These are phyloP conservation scores for Tipula lateralis DNA, from an alignment of 2,888 invertebrate species.

Conservation along the genomic window DNA sequence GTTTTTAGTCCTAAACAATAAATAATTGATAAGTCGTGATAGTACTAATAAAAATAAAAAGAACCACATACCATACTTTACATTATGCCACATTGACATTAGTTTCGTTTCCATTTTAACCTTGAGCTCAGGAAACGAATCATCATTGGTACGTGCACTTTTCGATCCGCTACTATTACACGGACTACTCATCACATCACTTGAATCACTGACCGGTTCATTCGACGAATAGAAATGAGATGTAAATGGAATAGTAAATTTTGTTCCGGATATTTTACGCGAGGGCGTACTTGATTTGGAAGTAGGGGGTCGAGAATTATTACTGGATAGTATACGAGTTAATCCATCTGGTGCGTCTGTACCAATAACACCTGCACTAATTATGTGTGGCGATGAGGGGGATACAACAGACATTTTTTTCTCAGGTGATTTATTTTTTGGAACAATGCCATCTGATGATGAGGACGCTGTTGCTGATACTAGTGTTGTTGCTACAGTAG, in stretches of 20 bases:
- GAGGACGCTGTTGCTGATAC: conserved; percentile 33
- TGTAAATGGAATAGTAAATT: conserved; percentile 47
- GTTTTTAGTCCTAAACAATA: not conserved
- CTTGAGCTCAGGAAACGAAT: conserved; percentile 55
- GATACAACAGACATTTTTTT: not conserved
- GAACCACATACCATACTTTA: conserved; percentile 70
- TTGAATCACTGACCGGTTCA: conserved; percentile 34
- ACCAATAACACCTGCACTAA: not conserved
- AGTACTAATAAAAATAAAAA: conserved; percentile 29
- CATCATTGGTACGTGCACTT: conserved; percentile 41
- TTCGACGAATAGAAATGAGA: conserved; percentile 42
- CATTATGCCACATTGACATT: conserved; percentile 86
- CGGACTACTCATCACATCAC: conserved; percentile 36
- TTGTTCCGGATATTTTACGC: conserved; percentile 48
- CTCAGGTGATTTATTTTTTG: conserved; percentile 30
- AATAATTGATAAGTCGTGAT: not conserved
- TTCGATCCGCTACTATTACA: conserved; percentile 43
- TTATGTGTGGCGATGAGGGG: not conserved
- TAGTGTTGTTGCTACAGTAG: not conserved
- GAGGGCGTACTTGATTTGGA: conserved; percentile 40
- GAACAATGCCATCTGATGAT: conserved; percentile 34
- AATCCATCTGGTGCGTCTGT: not conserved
- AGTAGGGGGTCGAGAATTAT: not conserved
- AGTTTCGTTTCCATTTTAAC: conserved; percentile 77
- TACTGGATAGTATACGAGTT: not conserved